Percentiles rank a stretch among this genome's conserved stretches.
Evolutionary conservation across 2,888 invertebrate species (phyloP).

Genomic region (Trissolcus japonicus): DNA sequence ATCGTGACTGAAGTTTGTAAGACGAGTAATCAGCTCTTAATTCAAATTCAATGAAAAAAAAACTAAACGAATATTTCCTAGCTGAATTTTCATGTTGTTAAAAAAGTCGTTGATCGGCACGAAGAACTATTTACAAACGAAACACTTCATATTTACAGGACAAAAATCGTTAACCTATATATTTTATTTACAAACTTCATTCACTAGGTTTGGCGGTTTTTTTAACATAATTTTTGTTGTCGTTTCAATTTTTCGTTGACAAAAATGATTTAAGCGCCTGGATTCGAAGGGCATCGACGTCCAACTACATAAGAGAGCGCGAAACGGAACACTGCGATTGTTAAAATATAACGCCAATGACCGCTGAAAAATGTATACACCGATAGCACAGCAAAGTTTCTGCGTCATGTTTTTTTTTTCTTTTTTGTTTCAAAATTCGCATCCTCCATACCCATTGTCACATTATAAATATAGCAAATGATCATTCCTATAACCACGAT

Average conservation of each 20-base stretch:
- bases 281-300: constrained; percentile 33
- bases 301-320: constrained; percentile 33
- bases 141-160: constrained; percentile 38
- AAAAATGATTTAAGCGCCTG: constrained; percentile 42
- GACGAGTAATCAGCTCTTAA: constrained; percentile 8
- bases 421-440: constrained; percentile 16
- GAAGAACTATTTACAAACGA: constrained; percentile 31
- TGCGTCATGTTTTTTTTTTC: too few relatives aligned
- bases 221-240: constrained; percentile 63
- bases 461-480: constrained; percentile 53
- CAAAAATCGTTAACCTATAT: constrained; percentile 17
- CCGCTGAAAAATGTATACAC: constrained; percentile 20
- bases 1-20: constrained; percentile 51
- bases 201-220: constrained; percentile 29
- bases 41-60: too few relatives aligned
- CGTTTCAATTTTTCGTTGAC: constrained; percentile 30
- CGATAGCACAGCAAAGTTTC: background rate
- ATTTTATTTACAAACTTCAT: constrained; percentile 55
- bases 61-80: too few relatives aligned
- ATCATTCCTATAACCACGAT: constrained; percentile 47
- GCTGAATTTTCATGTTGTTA: background rate
- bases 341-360: constrained; percentile 24
- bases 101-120: background rate
- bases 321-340: constrained; percentile 27
- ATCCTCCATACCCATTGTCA: constrained; percentile 23